Conservation (phyloP, 2,888 invertebrate species). For the Synanthedon andrenaeformis region DNA sequence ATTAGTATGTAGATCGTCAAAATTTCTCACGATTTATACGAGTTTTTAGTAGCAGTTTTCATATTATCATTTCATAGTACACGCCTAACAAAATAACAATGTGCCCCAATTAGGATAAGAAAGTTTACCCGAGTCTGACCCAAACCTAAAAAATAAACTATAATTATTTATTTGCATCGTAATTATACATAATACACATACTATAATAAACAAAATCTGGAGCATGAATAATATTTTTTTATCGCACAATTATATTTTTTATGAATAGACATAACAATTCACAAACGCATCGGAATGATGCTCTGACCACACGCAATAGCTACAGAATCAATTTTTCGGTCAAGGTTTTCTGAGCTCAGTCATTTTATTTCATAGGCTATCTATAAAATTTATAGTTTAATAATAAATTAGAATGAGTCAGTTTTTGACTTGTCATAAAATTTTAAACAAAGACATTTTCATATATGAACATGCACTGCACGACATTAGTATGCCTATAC, state of each 20-base stretch:
- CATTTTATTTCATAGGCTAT: not conserved
- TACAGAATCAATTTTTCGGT: not conserved
- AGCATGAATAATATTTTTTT: not conserved
- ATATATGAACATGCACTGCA: too few relatives aligned
- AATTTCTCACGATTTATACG: too few relatives aligned
- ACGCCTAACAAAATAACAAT: too few relatives aligned
- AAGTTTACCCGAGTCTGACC: too few relatives aligned
- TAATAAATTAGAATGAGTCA: not conserved
- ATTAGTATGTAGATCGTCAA: too few relatives aligned
- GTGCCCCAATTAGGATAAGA: too few relatives aligned
- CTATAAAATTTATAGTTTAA: not conserved
- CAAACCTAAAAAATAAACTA: not conserved
- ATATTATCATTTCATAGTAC: too few relatives aligned
- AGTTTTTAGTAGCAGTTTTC: too few relatives aligned
- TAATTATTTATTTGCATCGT: not conserved
- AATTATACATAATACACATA: not conserved
- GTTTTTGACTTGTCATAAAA: too few relatives aligned
- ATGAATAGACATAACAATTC: not conserved
- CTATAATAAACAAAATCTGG: not conserved
- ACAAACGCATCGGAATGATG: not conserved
- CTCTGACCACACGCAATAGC: not conserved
- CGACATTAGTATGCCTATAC: too few relatives aligned
- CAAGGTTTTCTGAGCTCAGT: not conserved
- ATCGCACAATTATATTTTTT: not conserved
- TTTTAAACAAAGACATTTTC: too few relatives aligned